Base-by-base conservation (phyloP, 2,888 invertebrate species). In the Plusia festucae region DNA sequence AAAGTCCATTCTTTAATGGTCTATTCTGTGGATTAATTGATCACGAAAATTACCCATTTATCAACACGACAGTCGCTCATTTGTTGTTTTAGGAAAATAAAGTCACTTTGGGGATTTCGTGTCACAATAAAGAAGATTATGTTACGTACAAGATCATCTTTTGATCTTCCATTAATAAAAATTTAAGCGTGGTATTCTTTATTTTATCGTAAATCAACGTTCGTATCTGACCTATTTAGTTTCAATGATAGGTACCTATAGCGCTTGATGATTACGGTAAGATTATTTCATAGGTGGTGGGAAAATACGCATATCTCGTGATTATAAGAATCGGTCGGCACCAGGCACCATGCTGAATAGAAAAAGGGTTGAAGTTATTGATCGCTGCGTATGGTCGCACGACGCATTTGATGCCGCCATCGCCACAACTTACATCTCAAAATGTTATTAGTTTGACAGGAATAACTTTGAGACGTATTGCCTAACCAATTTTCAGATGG, bases 21-120 rank as follows among this genome's bases (percentile, higher is more conserved):
- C 51, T 56, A 27, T 63, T 63, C 57, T 13, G 34, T 53, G 34
- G 53, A 63, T 77, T 64, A 70, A 79, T 77, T 66, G 58, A 32
- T 46, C 53, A 54, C 54, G 55, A 54, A 62, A 76, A 68, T 65
- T 40, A 56, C 32, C 22, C 54, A 58, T 72, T 75, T 54, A 58
- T 74, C 22, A 53, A 34, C 54, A 13, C 49, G 53, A 59, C 32
- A 53, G 55, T 2, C 30, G 15, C 15, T 40, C 16, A 0, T 51
- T 74, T 34, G 27, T 46, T 60, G 34, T 24, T 30, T 13, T 9
- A 56, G 11, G 11, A 16, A 34, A 60, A 1, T 13, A 4, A 5
- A 20, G 5, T 16, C 7, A 30, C 49, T n/a, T n/a, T 58, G 16
- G 24, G 30, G 8, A 11, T 16, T 52, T 54, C 27, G 44, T 24